Percentiles rank a stretch among this genome's conserved stretches.
Evolutionary conservation across 1,140 invertebrate genomes (phyloP).

Genomic region (Uloborus diversus): DNA sequence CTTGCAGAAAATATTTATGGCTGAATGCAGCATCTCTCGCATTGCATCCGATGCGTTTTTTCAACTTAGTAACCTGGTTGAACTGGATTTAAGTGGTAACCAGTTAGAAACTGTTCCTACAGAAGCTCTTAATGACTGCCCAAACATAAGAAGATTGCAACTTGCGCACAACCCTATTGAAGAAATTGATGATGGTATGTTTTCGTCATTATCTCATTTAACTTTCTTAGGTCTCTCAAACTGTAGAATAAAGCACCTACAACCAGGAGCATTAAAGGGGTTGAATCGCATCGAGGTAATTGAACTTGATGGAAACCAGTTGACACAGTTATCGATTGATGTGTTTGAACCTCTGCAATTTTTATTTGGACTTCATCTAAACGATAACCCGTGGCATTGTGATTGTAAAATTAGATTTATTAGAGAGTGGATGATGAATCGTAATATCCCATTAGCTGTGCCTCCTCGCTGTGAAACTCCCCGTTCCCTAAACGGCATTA

Average conservation of each 20-base stretch:
- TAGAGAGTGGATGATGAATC: slow-evolving; percentile 78
- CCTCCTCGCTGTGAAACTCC: slow-evolving; percentile 76
- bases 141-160: slow-evolving; percentile 77
- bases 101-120: slow-evolving; percentile 75
- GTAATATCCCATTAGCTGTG: slow-evolving; percentile 77
- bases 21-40: slow-evolving; percentile 81
- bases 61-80: slow-evolving; percentile 68
- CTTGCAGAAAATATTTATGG: slow-evolving; percentile 84
- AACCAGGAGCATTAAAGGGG: slow-evolving; percentile 76
- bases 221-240: slow-evolving; percentile 71
- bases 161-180: slow-evolving; percentile 78
- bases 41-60: slow-evolving; percentile 73
- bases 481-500: slow-evolving; percentile 70
- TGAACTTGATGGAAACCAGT: slow-evolving; percentile 77
- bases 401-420: slow-evolving; percentile 78
- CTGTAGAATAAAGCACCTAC: slow-evolving; percentile 79
- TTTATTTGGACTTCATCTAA: slow-evolving; percentile 78
- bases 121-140: slow-evolving; percentile 74
- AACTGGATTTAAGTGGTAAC: slow-evolving; percentile 81
- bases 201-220: slow-evolving; percentile 74
- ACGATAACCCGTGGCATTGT: slow-evolving; percentile 84
- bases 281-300: slow-evolving; percentile 78
- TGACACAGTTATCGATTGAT: slow-evolving; percentile 67
- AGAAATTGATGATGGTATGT: slow-evolving; percentile 75
- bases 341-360: slow-evolving; percentile 73